Conservation (phyloP, 2,113 vertebrate genomes). For the Malurus melanocephalus region DNA sequence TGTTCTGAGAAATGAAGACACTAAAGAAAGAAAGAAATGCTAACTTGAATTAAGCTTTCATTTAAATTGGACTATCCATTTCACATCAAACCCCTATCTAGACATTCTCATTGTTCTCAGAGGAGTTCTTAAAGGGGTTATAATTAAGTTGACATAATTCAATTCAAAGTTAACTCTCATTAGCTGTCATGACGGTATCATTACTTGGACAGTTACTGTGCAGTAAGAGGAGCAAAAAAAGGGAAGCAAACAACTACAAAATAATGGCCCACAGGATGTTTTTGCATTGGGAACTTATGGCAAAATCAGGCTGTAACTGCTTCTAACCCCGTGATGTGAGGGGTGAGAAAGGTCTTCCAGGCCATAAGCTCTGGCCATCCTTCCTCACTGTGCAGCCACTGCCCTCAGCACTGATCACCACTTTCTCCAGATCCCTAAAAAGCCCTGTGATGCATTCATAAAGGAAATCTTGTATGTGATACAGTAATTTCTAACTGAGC, state of each 20-base stretch:
- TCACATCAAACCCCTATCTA: conserved; percentile 42
- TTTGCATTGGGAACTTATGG: neutral
- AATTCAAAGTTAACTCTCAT: conserved; percentile 41
- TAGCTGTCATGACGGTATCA: conserved; percentile 33
- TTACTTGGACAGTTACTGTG: conserved; percentile 34
- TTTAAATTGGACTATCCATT: conserved; percentile 55
- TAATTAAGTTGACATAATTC: conserved; percentile 55
- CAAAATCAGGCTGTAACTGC: neutral
- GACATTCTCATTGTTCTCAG: conserved; percentile 46
- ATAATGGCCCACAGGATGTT: neutral
- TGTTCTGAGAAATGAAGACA: neutral
- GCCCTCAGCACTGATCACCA: neutral
- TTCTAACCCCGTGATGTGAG: neutral
- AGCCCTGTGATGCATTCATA: neutral
- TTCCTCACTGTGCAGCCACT: neutral
- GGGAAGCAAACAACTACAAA: neutral
- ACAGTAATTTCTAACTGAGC: neutral
- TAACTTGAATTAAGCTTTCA: conserved; percentile 49
- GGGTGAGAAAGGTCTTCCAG: neutral
- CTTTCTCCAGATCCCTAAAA: neutral
- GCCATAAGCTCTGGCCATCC: neutral
- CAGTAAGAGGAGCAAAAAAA: neutral
- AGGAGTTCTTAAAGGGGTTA: conserved; percentile 31
- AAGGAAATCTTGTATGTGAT: neutral
- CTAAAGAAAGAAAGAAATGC: conserved; percentile 28